Evolutionary conservation across 2,113 vertebrate genomes (phyloP).

Genomic region (Cinclus cinclus): DNA sequence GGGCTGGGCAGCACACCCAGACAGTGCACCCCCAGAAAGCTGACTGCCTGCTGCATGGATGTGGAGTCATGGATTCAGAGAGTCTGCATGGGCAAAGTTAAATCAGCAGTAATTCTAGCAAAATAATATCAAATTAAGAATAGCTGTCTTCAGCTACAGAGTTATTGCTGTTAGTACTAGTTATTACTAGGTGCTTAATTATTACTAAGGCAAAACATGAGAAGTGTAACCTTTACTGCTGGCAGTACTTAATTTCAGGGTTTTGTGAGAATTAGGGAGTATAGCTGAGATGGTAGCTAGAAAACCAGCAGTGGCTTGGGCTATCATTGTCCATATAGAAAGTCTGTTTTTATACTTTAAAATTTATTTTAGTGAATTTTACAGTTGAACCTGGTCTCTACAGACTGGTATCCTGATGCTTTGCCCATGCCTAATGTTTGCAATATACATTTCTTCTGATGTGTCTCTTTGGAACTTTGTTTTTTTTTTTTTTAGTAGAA

Average conservation of each 20-base stretch:
- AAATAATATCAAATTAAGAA: not conserved
- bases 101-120: not conserved
- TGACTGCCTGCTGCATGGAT: not conserved
- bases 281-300: not conserved
- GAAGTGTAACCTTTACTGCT: not conserved
- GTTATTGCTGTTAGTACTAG: not conserved
- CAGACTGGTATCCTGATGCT: not conserved
- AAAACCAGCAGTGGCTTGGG: not conserved
- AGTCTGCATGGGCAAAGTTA: not conserved
- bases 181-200: not conserved
- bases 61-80: not conserved
- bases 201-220: not conserved
- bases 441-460: not conserved
- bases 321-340: not conserved
- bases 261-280: not conserved
- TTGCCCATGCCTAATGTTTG: not conserved
- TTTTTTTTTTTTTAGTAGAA: not conserved
- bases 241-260: not conserved
- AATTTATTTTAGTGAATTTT: not conserved
- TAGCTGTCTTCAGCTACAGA: not conserved
- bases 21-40: not conserved
- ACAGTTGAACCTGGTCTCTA: not conserved
- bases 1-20: not conserved
- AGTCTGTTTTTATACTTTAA: not conserved
- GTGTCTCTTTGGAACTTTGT: not conserved